A percentile compares a stretch with the other conserved stretches of the same genome.
These are phyloP conservation scores for Acipenser ruthenus DNA, from an alignment of 2,797 vertebrate species.

Conservation along the genomic window DNA sequence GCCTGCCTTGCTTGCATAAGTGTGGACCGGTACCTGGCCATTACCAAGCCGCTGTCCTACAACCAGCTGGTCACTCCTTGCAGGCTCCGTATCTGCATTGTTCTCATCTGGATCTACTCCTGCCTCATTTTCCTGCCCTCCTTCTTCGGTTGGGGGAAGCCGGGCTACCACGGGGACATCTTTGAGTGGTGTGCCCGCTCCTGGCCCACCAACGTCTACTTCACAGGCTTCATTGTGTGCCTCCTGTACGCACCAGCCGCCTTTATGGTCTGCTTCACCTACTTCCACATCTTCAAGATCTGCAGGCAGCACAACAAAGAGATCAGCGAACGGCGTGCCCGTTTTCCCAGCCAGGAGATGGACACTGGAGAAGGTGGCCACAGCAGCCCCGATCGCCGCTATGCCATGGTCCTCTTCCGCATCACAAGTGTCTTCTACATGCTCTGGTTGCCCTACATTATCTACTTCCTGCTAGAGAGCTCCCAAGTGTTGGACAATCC, in stretches of 20 bases:
- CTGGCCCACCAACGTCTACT: conserved; percentile 93
- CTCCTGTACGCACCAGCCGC: conserved; percentile 93
- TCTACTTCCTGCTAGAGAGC: conserved; percentile 95
- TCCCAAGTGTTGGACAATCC: conserved; percentile 86
- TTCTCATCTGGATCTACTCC: conserved; percentile 93
- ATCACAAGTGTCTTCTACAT: conserved; percentile 98
- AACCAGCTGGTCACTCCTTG: conserved; percentile 96
- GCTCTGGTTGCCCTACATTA: conserved; percentile 97
- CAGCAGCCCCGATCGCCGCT: conserved; percentile 82
- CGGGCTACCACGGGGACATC: conserved; percentile 97
- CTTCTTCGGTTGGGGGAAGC: conserved; percentile 97
- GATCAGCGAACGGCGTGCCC: conserved; percentile 86
- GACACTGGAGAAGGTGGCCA: conserved; percentile 73
- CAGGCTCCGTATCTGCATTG: conserved; percentile 85
- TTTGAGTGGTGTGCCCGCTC: conserved; percentile 95
- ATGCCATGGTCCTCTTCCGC: conserved; percentile 94
- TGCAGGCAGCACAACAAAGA: conserved; percentile 98
- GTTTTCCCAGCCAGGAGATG: conserved; percentile 88
- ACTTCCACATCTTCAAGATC: conserved; percentile 96
- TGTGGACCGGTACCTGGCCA: conserved; percentile 92
- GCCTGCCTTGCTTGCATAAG: conserved; percentile 95
- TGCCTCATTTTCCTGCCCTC: conserved; percentile 89
- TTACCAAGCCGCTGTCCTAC: conserved; percentile 94
- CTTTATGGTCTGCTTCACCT: conserved; percentile 93
- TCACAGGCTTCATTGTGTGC: conserved; percentile 94